A percentile compares a stretch with the other conserved stretches of the same genome.
phyloP scores from a whole-genome alignment of 2,888 invertebrate genomes.

The Ellobium chinense region DNA sequence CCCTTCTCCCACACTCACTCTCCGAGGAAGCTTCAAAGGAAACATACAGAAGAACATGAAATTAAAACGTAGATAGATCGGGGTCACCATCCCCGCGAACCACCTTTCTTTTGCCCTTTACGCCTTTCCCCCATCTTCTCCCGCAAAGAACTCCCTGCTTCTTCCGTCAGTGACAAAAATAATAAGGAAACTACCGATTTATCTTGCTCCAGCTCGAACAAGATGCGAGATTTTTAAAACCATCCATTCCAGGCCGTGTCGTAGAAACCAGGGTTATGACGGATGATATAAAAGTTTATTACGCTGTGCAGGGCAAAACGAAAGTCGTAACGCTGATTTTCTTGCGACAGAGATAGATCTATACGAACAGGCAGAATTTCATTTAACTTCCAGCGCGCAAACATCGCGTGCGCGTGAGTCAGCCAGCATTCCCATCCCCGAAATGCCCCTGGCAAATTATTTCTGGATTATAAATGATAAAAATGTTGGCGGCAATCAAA shows the following conservation, averaged over 20 bases:
- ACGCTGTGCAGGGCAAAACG: not conserved
- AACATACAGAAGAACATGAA: not conserved
- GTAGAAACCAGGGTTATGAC: not conserved
- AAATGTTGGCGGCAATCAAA: not conserved
- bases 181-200: conserved; percentile 11
- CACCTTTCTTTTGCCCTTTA: not conserved
- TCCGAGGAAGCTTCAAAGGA: too few relatives aligned
- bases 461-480: not conserved
- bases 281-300: not conserved
- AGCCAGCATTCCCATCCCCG: not conserved
- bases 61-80: not conserved
- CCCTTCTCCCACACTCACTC: too few relatives aligned
- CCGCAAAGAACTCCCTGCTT: not conserved
- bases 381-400: not conserved
- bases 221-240: not conserved
- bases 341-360: conserved; percentile 8
- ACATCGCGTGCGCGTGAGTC: not conserved
- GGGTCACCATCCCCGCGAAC: not conserved
- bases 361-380: not conserved
- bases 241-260: not conserved
- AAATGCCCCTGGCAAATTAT: not conserved
- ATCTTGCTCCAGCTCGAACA: not conserved
- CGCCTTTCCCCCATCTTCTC: not conserved
- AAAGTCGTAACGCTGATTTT: not conserved
- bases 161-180: not conserved